Conservation (phyloP, 2,797 vertebrate genomes). For the Ctenochaetus hawaiiensis region DNA sequence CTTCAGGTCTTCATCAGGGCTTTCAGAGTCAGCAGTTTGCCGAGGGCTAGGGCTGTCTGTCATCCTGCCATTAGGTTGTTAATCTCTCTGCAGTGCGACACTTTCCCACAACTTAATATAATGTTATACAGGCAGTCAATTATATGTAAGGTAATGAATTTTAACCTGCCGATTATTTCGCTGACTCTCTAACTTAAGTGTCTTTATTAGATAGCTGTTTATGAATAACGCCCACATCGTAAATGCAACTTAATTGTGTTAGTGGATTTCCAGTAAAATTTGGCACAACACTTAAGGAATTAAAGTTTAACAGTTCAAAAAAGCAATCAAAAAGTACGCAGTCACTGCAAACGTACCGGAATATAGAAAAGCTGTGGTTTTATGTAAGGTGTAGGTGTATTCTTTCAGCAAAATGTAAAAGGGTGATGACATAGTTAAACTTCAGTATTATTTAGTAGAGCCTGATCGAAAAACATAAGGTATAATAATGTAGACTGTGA, state of each 20-base stretch:
- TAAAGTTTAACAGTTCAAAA: no score
- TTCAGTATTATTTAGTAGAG: not conserved
- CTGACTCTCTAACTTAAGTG: no score
- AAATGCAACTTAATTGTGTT: not conserved
- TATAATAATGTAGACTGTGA: not conserved
- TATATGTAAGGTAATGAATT: not conserved
- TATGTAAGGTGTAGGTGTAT: not conserved
- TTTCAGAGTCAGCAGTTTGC: no score
- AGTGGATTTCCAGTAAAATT: no score
- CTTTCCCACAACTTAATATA: not conserved
- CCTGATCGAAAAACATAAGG: not conserved
- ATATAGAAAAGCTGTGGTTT: not conserved
- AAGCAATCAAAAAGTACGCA: no score
- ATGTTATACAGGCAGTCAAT: not conserved
- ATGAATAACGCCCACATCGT: not conserved
- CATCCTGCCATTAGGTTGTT: slow-evolving; percentile 4
- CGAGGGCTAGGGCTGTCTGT: not conserved
- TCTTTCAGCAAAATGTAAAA: not conserved
- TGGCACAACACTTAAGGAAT: no score
- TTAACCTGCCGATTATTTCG: not conserved
- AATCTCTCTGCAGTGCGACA: no score
- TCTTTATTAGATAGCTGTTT: not conserved
- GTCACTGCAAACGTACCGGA: no score
- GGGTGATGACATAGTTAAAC: not conserved
- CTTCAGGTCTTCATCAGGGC: no score